These are phyloP conservation scores for Ceriagrion tenellum DNA, from an alignment of 2,888 invertebrate species.

Conservation along the genomic window DNA sequence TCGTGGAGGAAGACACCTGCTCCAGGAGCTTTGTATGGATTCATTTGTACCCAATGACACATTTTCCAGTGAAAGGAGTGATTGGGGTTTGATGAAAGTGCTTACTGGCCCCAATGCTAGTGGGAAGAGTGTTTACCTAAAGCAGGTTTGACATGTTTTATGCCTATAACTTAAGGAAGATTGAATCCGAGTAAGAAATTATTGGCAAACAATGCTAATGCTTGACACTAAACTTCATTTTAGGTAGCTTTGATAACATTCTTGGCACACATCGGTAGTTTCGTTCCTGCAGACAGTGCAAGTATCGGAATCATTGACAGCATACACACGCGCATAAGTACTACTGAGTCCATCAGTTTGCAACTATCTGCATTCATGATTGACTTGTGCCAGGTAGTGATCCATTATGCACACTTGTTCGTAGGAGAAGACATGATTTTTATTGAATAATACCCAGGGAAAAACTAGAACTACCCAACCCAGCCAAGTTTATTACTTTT, in stretches of 20 bases:
- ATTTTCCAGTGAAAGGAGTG: constrained; percentile 79
- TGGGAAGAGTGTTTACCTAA: constrained; percentile 95
- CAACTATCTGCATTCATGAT: constrained; percentile 92
- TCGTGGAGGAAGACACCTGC: constrained; percentile 86
- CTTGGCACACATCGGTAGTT: constrained; percentile 93
- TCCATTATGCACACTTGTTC: background rate
- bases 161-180: background rate
- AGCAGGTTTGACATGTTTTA: constrained; percentile 81
- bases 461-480: background rate
- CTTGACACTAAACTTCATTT: constrained; percentile 43
- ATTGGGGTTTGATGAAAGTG: constrained; percentile 84
- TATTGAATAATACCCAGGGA: background rate
- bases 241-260: constrained; percentile 87
- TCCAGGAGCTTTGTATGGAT: constrained; percentile 84
- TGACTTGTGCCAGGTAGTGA: constrained; percentile 88
- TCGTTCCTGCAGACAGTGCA: constrained; percentile 89
- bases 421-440: background rate
- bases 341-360: constrained; percentile 87
- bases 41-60: constrained; percentile 88
- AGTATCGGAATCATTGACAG: constrained; percentile 86
- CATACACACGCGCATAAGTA: constrained; percentile 88
- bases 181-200: background rate
- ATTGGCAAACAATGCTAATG: background rate
- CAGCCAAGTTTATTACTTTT: constrained; percentile 69
- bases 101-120: constrained; percentile 94